phyloP scores from a whole-genome alignment of 2,888 invertebrate species.

The Nephrotoma flavescens region DNA sequence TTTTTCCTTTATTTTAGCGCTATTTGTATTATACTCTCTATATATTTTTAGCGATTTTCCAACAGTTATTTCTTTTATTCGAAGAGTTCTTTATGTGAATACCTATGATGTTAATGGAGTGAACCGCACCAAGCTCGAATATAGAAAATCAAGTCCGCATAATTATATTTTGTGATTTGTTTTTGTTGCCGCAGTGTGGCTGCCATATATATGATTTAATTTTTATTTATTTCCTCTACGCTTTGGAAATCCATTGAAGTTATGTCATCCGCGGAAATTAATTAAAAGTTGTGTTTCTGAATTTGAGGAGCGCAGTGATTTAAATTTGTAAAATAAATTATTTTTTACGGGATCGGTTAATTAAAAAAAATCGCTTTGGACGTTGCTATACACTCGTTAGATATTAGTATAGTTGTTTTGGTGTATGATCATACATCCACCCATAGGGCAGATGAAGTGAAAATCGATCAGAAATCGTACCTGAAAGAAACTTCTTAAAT shows the following conservation, averaged over 20 bases:
- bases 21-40: too few relatives aligned
- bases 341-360: not conserved
- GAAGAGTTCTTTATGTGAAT: not conserved
- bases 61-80: not conserved
- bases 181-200: not conserved
- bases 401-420: too few relatives aligned
- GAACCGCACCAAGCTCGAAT: not conserved
- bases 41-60: not conserved
- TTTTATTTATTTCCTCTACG: not conserved
- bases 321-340: not conserved
- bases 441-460: too few relatives aligned
- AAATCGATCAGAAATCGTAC: too few relatives aligned
- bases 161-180: not conserved
- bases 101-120: not conserved
- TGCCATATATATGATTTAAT: not conserved
- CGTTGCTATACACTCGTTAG: too few relatives aligned
- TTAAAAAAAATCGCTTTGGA: too few relatives aligned
- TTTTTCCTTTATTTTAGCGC: not conserved
- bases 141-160: not conserved
- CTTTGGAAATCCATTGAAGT: not conserved
- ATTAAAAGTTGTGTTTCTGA: not conserved
- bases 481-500: too few relatives aligned
- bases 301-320: not conserved
- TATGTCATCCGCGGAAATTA: not conserved
- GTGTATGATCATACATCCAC: too few relatives aligned